Evolutionary conservation across 2,888 invertebrate species (phyloP).

Genomic region (Dysmachus trigonus): DNA sequence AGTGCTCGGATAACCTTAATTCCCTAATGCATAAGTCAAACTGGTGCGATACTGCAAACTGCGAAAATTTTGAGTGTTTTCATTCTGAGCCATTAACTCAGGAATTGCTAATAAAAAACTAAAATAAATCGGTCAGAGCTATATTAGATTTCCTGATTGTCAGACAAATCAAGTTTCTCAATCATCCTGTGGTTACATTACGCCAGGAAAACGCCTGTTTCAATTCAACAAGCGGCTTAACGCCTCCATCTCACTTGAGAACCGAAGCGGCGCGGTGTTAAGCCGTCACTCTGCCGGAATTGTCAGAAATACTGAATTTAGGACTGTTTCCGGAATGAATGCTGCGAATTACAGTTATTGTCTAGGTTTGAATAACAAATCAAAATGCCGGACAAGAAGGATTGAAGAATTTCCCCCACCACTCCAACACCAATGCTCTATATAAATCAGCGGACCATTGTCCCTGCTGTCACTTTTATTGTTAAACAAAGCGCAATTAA

Average conservation of each 20-base stretch:
- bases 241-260: not conserved
- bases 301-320: not conserved
- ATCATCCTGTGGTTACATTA: not conserved
- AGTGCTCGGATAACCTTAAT: not conserved
- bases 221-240: not conserved
- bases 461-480: slow-evolving; percentile 27
- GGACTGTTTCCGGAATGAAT: not conserved
- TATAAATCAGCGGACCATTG: slow-evolving; percentile 15
- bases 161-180: not conserved
- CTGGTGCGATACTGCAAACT: not conserved
- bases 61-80: not conserved
- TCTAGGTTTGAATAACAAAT: not conserved
- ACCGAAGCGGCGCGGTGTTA: not conserved
- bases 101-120: not conserved
- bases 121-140: not conserved
- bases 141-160: not conserved
- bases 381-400: not conserved
- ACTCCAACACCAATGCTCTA: not conserved
- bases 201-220: not conserved
- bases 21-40: not conserved
- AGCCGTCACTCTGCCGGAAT: not conserved
- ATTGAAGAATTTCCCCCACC: not conserved
- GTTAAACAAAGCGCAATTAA: slow-evolving; percentile 38
- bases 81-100: not conserved
- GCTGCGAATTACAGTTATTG: not conserved